Conservation (phyloP, 92 coral and sea anemone genomes). For the Virgularia gustaviana region DNA sequence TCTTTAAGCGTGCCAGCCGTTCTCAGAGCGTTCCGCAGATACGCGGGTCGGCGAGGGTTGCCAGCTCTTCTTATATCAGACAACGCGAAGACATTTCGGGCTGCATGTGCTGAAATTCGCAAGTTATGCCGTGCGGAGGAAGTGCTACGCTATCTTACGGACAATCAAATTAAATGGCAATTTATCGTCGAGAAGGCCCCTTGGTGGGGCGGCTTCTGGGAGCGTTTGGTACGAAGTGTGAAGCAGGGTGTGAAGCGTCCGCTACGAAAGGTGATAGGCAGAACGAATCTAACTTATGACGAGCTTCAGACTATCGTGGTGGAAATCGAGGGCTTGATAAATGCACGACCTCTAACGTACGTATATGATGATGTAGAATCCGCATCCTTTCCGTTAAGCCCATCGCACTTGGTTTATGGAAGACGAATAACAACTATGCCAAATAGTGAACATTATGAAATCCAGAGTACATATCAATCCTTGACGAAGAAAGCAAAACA, state of each 20-base stretch:
- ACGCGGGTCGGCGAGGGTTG: slow-evolving; percentile 18
- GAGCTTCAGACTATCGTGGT: slow-evolving; percentile 25
- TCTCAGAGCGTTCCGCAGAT: slow-evolving; percentile 27
- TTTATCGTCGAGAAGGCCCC: slow-evolving; percentile 44
- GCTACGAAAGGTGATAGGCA: slow-evolving; percentile 13
- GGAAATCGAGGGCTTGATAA: slow-evolving; percentile 33
- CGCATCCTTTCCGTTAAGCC: slow-evolving; percentile 3
- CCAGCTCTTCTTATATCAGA: slow-evolving; percentile 26
- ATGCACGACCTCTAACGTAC: slow-evolving; percentile 39
- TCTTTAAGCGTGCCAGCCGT: slow-evolving; percentile 35
- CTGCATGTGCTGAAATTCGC: slow-evolving; percentile 14
- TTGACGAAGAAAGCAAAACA: slow-evolving; percentile 1
- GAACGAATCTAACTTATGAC: slow-evolving; percentile 29
- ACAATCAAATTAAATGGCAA: slow-evolving; percentile 36
- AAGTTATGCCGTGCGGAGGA: slow-evolving; percentile 22
- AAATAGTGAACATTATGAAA: slow-evolving; percentile 34
- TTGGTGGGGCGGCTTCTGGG: slow-evolving; percentile 45
- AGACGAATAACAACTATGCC: slow-evolving; percentile 24
- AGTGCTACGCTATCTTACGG: slow-evolving; percentile 21
- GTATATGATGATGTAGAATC: slow-evolving; percentile 22
- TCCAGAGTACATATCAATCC: slow-evolving; percentile 41
- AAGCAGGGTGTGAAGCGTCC: slow-evolving; percentile 22
- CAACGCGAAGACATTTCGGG: slow-evolving; percentile 22
- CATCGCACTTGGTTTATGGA: slow-evolving; percentile 18
- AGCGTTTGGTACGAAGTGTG: slow-evolving; percentile 8